Conservation (phyloP, 2,888 invertebrate genomes). For the Nematopogon swammerdamellus region DNA sequence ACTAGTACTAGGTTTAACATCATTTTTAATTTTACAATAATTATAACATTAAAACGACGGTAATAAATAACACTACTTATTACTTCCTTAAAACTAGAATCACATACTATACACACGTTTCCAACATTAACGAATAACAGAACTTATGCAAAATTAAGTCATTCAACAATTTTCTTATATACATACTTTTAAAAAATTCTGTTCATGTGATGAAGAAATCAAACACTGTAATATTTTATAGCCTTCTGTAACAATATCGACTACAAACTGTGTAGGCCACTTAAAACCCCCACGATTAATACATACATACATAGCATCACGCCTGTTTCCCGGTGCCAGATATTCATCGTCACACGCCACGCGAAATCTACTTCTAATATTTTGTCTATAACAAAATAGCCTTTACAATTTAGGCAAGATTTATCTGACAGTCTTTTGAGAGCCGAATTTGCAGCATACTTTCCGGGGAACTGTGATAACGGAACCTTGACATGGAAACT, state of each 20-base stretch:
- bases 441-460: not conserved
- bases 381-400: no score
- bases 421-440: no score
- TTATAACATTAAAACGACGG: not conserved
- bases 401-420: no score
- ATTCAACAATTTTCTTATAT: not conserved
- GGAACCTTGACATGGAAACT: not conserved
- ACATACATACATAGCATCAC: no score
- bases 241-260: not conserved
- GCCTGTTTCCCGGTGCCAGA: no score
- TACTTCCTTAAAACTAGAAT: not conserved
- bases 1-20: not conserved
- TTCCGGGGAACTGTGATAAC: not conserved
- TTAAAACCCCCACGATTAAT: not conserved
- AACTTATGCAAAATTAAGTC: not conserved
- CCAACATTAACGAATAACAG: not conserved
- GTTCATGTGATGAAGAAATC: not conserved
- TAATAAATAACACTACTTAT: not conserved
- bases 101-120: not conserved
- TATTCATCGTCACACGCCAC: no score
- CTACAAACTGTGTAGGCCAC: not conserved
- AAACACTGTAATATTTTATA: not conserved
- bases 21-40: not conserved
- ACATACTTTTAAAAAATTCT: not conserved
- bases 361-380: no score